Percentiles rank a stretch among this genome's conserved stretches.
These are phyloP conservation scores for Bombus consobrinus DNA, from an alignment of 1,140 invertebrate genomes.

Conservation along the genomic window DNA sequence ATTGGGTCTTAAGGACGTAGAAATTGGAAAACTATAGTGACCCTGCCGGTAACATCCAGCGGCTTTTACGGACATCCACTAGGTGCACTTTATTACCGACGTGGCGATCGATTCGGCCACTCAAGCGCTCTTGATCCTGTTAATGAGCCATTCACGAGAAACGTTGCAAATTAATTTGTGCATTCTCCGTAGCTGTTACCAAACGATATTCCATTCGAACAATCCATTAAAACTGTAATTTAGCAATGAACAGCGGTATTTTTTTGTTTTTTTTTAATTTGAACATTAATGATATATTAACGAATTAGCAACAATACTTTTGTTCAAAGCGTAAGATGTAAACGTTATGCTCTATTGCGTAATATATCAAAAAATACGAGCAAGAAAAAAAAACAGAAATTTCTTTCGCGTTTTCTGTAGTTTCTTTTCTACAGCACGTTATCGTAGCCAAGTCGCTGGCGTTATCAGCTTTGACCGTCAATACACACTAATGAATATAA, in stretches of 20 bases:
- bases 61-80: conserved; percentile 58
- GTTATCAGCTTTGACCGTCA: conserved; percentile 1
- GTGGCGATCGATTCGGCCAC: conserved; percentile 71
- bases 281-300: not conserved
- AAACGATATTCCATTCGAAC: not conserved
- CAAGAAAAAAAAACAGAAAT: not conserved
- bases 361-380: not conserved
- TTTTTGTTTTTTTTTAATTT: too few species aligned
- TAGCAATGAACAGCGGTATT: too few species aligned
- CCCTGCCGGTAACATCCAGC: conserved; percentile 75
- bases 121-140: conserved; percentile 19
- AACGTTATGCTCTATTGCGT: not conserved
- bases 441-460: too few species aligned
- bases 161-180: not conserved
- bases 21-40: conserved; percentile 36
- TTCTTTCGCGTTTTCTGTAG: not conserved
- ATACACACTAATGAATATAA: not conserved
- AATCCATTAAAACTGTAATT: not conserved
- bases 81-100: conserved; percentile 78
- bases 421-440: too few species aligned
- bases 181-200: too few species aligned
- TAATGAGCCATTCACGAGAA: not conserved
- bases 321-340: not conserved
- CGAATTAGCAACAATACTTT: not conserved
- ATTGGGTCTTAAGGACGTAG: not conserved